Evolutionary conservation across 2,797 vertebrate genomes (phyloP).

Genomic region (Peromyscus nudipes): DNA sequence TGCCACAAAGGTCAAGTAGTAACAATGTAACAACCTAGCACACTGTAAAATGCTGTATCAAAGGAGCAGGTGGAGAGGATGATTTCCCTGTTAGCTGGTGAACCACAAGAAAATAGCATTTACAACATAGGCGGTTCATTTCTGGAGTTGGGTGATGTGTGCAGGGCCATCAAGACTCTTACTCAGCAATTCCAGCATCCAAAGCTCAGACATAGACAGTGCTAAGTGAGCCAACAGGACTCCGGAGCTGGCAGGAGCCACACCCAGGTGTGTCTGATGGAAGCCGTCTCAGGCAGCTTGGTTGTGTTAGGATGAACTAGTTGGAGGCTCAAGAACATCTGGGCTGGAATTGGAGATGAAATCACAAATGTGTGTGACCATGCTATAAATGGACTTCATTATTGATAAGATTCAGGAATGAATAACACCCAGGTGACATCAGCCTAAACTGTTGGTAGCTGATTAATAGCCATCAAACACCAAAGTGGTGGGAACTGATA

Average conservation of each 20-base stretch:
- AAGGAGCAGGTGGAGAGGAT: background rate
- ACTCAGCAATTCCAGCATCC: background rate
- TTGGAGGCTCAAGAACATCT: background rate
- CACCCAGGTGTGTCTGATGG: background rate
- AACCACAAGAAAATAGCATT: background rate
- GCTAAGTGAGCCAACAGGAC: background rate
- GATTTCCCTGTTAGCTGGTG: background rate
- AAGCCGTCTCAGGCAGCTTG: background rate
- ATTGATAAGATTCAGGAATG: background rate
- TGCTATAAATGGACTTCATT: background rate
- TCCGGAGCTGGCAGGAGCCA: background rate
- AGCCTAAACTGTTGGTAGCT: background rate
- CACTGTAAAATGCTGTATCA: background rate
- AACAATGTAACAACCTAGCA: background rate
- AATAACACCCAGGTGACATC: background rate
- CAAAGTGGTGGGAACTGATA: background rate
- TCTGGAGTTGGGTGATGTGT: background rate
- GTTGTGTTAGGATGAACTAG: background rate
- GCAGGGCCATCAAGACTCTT: background rate
- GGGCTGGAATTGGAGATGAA: background rate
- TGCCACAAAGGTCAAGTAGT: constrained; percentile 15
- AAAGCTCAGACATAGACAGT: background rate
- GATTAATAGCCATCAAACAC: background rate
- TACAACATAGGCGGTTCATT: background rate
- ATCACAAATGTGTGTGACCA: background rate